Base-by-base conservation (phyloP, 92 coral and sea anemone species). In the Siderastrea siderea region DNA sequence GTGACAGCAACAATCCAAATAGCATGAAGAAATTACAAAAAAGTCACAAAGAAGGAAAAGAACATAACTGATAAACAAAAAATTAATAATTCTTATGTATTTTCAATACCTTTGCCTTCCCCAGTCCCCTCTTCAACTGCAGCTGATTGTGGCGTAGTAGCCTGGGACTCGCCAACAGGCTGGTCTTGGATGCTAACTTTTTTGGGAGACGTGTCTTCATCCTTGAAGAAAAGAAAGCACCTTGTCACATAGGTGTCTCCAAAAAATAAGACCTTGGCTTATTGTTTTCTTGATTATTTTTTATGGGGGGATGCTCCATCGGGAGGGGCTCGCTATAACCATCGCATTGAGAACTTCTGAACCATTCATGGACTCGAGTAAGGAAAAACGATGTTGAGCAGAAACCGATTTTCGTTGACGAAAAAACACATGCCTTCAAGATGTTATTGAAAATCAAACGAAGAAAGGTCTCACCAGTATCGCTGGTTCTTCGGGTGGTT, bases 401-500 rank as follows among this genome's bases (percentile, higher is more conserved):
- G 38, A 26, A 26, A 26, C 38, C 38, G 38, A 26, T 26, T 26
- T 26, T 26, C 38, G 38, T 26, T 26, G 38, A 26, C 61, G 61
- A 7, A 3, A 55, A 55, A 55, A 7, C 9, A 6, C 12, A 55
- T 5, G 12, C 61, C 12, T 55, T 55, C 61, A 10, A 55, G 0
- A 2, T 55, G 8, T 55, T 55, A 2, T 55, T 55, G 7, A 55
- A 7, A 55, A 2, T 7, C 61, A 60, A 78, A 46, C 1, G 15
- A 63, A 43, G 13, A 10, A 3, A n/a, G 1, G 11, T 59, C 71
- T 50, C 67, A 90, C 91, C 48, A 44, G 93, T 43, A 48, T 19
- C 1, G 59, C 47, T 65, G 62, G 71, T 49, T 89, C 85, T 60
- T 92, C 99, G 3, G 87, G 79, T 15, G 91, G 77, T 71, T 83